Conservation (phyloP, 2,797 vertebrate species). For the Tragopan temminckii region DNA sequence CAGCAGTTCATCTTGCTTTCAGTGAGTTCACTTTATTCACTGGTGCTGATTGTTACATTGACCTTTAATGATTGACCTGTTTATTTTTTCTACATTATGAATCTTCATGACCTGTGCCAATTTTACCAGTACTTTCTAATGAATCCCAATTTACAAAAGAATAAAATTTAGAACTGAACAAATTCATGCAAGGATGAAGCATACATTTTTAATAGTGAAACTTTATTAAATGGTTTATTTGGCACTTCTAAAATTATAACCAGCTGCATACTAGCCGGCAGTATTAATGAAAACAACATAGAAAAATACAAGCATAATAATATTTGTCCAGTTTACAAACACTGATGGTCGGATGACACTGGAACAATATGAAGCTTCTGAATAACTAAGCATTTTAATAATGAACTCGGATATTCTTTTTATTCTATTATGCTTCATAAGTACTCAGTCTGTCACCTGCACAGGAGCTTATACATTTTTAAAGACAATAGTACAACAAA, state of each 20-base stretch:
- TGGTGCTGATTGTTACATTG: not conserved
- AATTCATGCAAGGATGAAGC: not conserved
- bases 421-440: not conserved
- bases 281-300: not conserved
- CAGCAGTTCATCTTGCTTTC: not conserved
- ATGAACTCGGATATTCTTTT: not conserved
- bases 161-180: not conserved
- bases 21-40: not conserved
- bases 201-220: not conserved
- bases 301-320: not conserved
- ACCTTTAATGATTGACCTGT: not conserved
- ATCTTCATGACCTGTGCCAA: not conserved
- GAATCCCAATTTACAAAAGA: not conserved
- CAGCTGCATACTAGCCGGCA: not conserved
- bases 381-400: not conserved
- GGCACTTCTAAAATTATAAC: too few relatives aligned
- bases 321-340: not conserved
- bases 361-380: not conserved
- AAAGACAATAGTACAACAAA: not conserved
- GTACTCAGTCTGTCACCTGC: not conserved
- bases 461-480: not conserved
- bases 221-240: not conserved
- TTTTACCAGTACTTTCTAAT: not conserved
- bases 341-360: not conserved
- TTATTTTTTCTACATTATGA: not conserved